These are phyloP conservation scores for Ciconia boyciana DNA, from an alignment of 2,113 vertebrate genomes.

Conservation along the genomic window DNA sequence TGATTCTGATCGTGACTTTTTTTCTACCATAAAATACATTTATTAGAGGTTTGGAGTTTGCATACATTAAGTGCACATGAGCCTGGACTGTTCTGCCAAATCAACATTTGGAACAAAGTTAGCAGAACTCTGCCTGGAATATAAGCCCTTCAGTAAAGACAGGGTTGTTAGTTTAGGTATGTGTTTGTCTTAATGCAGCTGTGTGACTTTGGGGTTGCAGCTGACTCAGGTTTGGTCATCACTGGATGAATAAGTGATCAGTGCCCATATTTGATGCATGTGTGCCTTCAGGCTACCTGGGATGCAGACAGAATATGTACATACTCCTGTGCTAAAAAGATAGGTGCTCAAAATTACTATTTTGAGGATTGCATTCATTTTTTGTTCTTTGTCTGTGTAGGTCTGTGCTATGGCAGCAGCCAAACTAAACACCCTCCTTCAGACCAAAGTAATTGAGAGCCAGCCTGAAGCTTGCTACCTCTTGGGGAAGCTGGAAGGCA, in stretches of 20 bases:
- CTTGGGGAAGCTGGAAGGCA: constrained; percentile 88
- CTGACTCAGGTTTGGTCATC: neutral
- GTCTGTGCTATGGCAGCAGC: constrained; percentile 94
- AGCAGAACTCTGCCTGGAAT: neutral
- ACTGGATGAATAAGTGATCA: neutral
- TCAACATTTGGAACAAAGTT: neutral
- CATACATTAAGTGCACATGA: neutral
- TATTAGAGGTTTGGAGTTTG: neutral
- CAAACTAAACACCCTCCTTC: constrained; percentile 93
- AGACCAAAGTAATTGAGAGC: constrained; percentile 90
- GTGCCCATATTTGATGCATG: neutral
- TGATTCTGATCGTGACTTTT: neutral
- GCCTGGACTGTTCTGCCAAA: neutral
- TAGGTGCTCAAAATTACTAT: neutral
- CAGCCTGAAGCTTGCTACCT: constrained; percentile 95
- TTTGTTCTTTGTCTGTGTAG: constrained; percentile 61
- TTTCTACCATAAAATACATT: neutral
- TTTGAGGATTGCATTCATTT: neutral
- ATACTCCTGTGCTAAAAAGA: neutral
- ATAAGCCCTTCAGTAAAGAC: neutral
- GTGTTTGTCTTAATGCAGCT: neutral
- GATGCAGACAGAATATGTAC: neutral
- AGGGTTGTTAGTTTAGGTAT: neutral
- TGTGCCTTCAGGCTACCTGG: neutral
- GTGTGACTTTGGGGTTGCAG: neutral